Evolutionary conservation across 37 sponge, comb jelly and placozoan species (phyloP).

Genomic region (Geodia barretti): DNA sequence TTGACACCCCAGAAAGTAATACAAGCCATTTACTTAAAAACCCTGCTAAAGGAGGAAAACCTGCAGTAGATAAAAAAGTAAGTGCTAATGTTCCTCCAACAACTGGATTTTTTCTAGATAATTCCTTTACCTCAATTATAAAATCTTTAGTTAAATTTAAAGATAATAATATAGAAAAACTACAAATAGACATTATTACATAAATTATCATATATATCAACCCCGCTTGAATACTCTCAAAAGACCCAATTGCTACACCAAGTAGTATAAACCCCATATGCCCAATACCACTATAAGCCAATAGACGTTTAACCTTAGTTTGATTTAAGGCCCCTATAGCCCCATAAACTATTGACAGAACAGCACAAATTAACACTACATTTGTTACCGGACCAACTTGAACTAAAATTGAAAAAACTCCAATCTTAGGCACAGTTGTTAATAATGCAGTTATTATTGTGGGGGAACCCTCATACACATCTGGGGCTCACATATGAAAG

Average conservation of each 20-base stretch:
- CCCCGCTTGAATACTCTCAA: conserved; percentile 71
- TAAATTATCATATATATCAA: conserved; percentile 76
- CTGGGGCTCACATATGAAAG: conserved; percentile 83
- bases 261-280: conserved; percentile 82
- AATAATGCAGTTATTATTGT: conserved; percentile 58
- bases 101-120: conserved; percentile 75
- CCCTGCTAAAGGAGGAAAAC: conserved; percentile 72
- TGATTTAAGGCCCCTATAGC: conserved; percentile 82
- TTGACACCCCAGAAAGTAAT: conserved; percentile 64
- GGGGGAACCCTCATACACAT: conserved; percentile 80
- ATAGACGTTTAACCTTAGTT: conserved; percentile 69
- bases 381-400: conserved; percentile 58
- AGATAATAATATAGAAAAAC: conserved; percentile 70
- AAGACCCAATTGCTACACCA: conserved; percentile 68
- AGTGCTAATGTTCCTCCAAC: conserved; percentile 61
- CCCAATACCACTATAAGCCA: conserved; percentile 82
- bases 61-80: conserved; percentile 66
- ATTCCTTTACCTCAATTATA: conserved; percentile 59
- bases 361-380: conserved; percentile 64
- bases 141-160: conserved; percentile 44
- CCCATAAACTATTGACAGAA: conserved; percentile 70
- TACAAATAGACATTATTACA: conserved; percentile 74
- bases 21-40: conserved; percentile 76
- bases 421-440: conserved; percentile 64
- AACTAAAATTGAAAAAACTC: conserved; percentile 63